These are phyloP conservation scores for Phania funesta DNA, from an alignment of 2,888 invertebrate species.

Conservation along the genomic window DNA sequence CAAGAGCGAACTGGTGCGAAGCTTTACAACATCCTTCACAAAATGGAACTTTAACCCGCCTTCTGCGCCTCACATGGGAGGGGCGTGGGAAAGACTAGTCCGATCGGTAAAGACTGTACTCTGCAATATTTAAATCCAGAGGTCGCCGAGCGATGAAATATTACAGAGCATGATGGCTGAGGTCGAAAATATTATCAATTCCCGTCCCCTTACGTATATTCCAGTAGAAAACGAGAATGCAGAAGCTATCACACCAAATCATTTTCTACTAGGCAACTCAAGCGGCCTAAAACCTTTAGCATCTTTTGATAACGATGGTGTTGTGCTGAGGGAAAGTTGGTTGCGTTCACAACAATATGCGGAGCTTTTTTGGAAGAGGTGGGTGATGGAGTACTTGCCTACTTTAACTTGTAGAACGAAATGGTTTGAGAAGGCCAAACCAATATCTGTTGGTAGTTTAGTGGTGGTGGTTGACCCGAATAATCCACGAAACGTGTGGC, in stretches of 20 bases:
- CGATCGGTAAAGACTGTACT: constrained; percentile 65
- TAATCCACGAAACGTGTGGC: constrained; percentile 15
- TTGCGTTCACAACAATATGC: constrained; percentile 17
- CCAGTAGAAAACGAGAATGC: constrained; percentile 40
- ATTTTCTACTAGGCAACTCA: background rate
- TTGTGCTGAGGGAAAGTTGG: constrained; percentile 1
- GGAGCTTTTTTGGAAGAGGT: constrained; percentile 15
- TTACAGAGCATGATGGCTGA: constrained; percentile 17
- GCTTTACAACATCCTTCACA: constrained; percentile 22
- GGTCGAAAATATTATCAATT: constrained; percentile 28
- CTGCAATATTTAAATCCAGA: constrained; percentile 8
- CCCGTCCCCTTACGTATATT: constrained; percentile 50
- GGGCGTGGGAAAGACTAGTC: too few relatives aligned
- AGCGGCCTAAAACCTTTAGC: constrained; percentile 14
- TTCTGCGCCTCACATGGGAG: constrained; percentile 24
- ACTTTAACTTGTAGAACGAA: constrained; percentile 26
- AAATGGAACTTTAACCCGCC: constrained; percentile 49
- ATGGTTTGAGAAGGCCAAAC: constrained; percentile 24
- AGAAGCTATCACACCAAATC: constrained; percentile 5
- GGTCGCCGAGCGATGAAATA: constrained; percentile 15
- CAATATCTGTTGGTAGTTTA: constrained; percentile 13
- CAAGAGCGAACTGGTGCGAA: constrained; percentile 33
- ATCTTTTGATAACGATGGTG: background rate
- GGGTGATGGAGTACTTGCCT: constrained; percentile 27
- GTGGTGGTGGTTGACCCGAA: constrained; percentile 28